Evolutionary conservation across 2,113 vertebrate genomes (phyloP).

Genomic region (Toxotes jaculatrix): DNA sequence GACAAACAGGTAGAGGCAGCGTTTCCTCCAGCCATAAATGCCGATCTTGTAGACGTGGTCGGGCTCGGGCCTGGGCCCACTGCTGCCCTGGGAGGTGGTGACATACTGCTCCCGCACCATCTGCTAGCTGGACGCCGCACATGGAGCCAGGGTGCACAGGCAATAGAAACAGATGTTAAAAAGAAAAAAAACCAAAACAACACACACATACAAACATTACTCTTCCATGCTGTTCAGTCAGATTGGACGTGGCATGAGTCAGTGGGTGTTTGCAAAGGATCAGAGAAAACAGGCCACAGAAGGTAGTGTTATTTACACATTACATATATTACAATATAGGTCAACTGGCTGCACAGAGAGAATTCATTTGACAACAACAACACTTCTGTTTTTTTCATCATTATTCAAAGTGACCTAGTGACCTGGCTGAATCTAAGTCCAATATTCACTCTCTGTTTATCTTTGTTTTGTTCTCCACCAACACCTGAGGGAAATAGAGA

Average conservation of each 20-base stretch:
- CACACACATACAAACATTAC: neutral
- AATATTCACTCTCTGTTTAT: neutral
- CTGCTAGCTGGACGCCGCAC: conserved; percentile 76
- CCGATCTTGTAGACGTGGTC: conserved; percentile 92
- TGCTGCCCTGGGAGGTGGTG: conserved; percentile 87
- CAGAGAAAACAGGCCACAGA: neutral
- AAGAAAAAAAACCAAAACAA: neutral
- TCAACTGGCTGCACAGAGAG: neutral
- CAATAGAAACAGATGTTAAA: conserved; percentile 6
- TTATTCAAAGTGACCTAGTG: neutral
- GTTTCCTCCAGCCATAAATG: conserved; percentile 99
- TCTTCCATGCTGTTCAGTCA: conserved; percentile 1
- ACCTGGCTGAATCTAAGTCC: neutral
- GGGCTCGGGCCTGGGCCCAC: conserved; percentile 83
- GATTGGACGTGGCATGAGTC: neutral
- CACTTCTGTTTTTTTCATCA: too few species aligned
- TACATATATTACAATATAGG: too few species aligned
- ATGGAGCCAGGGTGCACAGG: neutral
- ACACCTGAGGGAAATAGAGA: neutral
- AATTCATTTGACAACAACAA: neutral
- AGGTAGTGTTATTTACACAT: neutral
- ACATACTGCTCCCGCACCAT: conserved; percentile 96
- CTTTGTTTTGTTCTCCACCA: neutral
- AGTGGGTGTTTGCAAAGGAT: neutral
- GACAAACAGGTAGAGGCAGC: conserved; percentile 96